Base-by-base conservation (phyloP, 2,888 invertebrate species). In the Cetonia aurata region DNA sequence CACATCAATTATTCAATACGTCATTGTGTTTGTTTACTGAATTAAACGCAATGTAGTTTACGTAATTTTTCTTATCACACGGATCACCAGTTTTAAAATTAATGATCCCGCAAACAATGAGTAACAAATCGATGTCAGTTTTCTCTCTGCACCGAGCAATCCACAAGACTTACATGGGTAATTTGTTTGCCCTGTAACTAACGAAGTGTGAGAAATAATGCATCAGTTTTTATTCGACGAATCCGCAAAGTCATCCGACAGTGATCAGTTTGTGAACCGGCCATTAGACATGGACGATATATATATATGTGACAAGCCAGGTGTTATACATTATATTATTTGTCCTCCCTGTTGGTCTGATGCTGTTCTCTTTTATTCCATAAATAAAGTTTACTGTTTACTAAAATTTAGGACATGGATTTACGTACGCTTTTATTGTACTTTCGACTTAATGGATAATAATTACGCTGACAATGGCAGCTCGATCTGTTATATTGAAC, bases 141-240 rank as follows among this genome's bases (percentile, higher is more conserved):
- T 71, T 71, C 67, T 69, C 73, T 65, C 62, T 17, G 52, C 62
- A 72, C 74, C 62, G 73, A 46, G 70, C 77, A 77, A 79, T 80
- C 79, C 57, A 62, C 65, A 37, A 50, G 68, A 68, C 48, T 71
- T 69, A 71, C 71, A 79, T 75, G 80, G 79, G 76, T 78, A 79
- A 80, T 81, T 81, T 80, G 79, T 82, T 82, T 82, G 77, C 80
- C 37, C 52, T 81, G 80, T 80, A 80, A 80, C 81, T 82, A 83
- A 83, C 82, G 79, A 80, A 81, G 80, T 82, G 83, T 83, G 83
- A 81, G 83, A 83, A 83, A 79, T 80, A 80, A 73, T 74, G 75
- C 77, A 77, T 74, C 76, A 76, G 76, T 76, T 77, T 75, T 76
- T 74, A 69, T 69, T 67, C 59, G 67, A 67, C 48, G 46, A 71